These are phyloP conservation scores for Geodia barretti DNA, from an alignment of 37 sponge, comb jelly and placozoan species.

Conservation along the genomic window DNA sequence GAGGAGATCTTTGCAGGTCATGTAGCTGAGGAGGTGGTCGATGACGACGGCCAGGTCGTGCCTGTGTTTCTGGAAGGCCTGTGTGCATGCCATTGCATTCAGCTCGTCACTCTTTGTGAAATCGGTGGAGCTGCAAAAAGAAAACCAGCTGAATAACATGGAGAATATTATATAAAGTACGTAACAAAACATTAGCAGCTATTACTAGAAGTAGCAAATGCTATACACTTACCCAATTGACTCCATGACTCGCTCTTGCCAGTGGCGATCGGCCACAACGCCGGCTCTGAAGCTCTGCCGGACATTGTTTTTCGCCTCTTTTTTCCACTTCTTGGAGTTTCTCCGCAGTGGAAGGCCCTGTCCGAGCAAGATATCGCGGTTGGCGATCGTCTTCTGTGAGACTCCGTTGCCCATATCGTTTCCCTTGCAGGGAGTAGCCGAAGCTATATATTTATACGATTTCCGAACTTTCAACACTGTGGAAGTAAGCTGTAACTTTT, in stretches of 20 bases:
- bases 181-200: too few species aligned
- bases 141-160: neutral
- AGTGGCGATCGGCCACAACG: neutral
- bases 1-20: constrained; percentile 9
- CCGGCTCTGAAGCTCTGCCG: neutral
- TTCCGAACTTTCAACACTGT: too few species aligned
- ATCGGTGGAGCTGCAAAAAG: neutral
- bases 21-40: constrained; percentile 4
- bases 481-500: too few species aligned
- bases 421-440: too few species aligned
- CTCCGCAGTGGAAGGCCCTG: neutral
- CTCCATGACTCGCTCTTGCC: neutral
- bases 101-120: neutral
- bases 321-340: neutral
- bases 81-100: constrained; percentile 2
- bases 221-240: neutral
- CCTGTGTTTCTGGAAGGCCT: constrained; percentile 20
- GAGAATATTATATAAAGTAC: too few species aligned
- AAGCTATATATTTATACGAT: too few species aligned
- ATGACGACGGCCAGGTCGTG: neutral
- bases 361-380: neutral
- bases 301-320: neutral
- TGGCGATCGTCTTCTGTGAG: neutral
- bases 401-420: neutral
- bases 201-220: too few species aligned